Percentiles rank a stretch among this genome's conserved stretches.
Evolutionary conservation across 2,888 invertebrate genomes (phyloP).

Genomic region (Idaea straminata): DNA sequence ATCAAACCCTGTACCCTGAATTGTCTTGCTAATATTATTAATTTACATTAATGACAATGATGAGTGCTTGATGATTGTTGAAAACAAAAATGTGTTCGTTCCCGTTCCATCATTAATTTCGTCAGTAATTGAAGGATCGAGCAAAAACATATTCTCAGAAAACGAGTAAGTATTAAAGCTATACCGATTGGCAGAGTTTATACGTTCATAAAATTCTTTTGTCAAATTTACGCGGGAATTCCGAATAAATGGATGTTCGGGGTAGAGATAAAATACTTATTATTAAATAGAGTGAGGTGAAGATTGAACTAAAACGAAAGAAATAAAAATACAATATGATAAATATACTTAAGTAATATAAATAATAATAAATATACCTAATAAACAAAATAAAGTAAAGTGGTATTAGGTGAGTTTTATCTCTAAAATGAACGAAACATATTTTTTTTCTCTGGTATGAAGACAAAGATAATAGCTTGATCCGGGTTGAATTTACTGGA

Average conservation of each 20-base stretch:
- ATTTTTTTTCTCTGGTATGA: no score
- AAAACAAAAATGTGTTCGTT: slow-evolving; percentile 60
- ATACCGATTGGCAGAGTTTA: slow-evolving; percentile 67
- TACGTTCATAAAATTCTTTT: slow-evolving; percentile 78
- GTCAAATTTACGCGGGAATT: slow-evolving; percentile 74
- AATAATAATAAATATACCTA: no score
- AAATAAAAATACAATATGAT: no score
- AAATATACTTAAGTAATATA: no score
- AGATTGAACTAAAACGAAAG: background rate
- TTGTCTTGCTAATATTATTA: background rate
- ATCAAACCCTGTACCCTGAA: no score
- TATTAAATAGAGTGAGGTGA: background rate
- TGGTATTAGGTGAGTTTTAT: no score
- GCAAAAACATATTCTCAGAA: slow-evolving; percentile 74
- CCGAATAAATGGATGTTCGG: slow-evolving; percentile 52
- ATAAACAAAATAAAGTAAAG: no score
- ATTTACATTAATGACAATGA: background rate
- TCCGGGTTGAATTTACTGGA: no score
- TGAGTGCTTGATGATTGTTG: slow-evolving; percentile 10
- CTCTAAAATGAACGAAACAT: no score
- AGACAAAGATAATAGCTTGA: no score
- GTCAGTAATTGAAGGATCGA: slow-evolving; percentile 69
- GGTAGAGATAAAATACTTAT: background rate
- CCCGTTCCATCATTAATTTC: slow-evolving; percentile 72
- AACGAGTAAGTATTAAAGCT: slow-evolving; percentile 45